Conservation (phyloP, 2,888 invertebrate species). For the Athripsodes cinereus region DNA sequence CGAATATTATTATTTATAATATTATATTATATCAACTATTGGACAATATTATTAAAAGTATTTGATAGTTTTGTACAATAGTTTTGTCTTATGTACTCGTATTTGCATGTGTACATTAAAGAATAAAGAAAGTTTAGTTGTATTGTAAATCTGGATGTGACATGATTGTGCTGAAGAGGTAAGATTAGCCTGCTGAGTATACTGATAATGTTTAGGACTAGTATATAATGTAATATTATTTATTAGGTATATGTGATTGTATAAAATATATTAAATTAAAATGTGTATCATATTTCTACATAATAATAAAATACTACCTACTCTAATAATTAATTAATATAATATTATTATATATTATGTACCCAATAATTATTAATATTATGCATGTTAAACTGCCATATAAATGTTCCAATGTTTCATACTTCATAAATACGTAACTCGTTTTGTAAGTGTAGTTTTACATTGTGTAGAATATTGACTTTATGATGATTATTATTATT, state of each 20-base stretch:
- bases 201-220: conserved; percentile 23
- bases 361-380: conserved; percentile 4
- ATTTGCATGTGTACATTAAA: too few relatives aligned
- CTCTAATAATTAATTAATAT: not conserved
- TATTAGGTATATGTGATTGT: conserved; percentile 21
- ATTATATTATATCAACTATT: not conserved
- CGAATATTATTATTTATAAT: not conserved
- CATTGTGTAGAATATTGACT: conserved; percentile 24
- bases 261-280: conserved; percentile 1
- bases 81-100: too few relatives aligned
- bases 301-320: not conserved
- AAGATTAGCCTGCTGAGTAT: conserved; percentile 13
- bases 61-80: not conserved
- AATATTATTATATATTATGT: not conserved
- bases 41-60: not conserved
- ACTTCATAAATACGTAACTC: conserved; percentile 43
- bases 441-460: conserved; percentile 29
- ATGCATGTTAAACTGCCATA: conserved; percentile 24
- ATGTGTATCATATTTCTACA: not conserved
- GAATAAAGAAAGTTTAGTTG: too few relatives aligned
- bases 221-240: not conserved
- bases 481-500: not conserved
- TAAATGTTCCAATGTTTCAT: conserved; percentile 24
- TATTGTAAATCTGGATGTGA: too few relatives aligned
- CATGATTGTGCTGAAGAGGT: too few relatives aligned